These are phyloP conservation scores for Heliconius melpomene DNA, from an alignment of 1,140 invertebrate genomes.

Conservation along the genomic window DNA sequence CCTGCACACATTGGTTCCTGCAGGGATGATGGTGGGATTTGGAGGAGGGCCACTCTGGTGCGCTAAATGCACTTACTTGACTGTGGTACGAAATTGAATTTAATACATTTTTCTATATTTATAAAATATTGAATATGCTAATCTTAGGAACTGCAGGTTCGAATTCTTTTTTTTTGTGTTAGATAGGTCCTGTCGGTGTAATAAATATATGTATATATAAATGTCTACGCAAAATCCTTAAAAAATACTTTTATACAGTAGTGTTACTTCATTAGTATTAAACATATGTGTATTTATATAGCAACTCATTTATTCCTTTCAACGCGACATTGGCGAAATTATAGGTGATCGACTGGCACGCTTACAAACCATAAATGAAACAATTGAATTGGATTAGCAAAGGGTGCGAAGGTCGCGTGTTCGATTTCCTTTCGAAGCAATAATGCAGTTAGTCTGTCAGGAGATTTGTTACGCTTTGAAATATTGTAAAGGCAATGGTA, in stretches of 20 bases:
- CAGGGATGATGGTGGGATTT: constrained; percentile 91
- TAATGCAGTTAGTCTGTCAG: not conserved
- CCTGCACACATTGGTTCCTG: constrained; percentile 92
- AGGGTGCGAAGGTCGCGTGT: constrained; percentile 4
- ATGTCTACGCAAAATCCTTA: not conserved
- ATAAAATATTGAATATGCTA: not conserved
- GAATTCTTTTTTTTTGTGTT: no score
- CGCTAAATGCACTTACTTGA: constrained; percentile 94
- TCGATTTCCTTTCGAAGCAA: not conserved
- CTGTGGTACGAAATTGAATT: constrained; percentile 79
- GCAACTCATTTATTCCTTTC: not conserved
- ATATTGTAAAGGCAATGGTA: no score
- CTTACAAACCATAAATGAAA: not conserved
- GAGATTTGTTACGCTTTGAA: not conserved
- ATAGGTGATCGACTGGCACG: not conserved
- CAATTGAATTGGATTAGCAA: constrained; percentile 3
- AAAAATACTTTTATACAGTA: not conserved
- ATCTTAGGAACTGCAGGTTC: no score
- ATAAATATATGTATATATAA: no score
- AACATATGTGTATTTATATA: not conserved
- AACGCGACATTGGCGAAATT: not conserved
- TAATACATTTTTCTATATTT: not conserved
- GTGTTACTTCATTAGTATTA: not conserved
- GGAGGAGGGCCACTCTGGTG: constrained; percentile 95
- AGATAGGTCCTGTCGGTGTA: no score